These are phyloP conservation scores for Pterophyllum scalare DNA, from an alignment of 2,113 vertebrate genomes.

Conservation along the genomic window DNA sequence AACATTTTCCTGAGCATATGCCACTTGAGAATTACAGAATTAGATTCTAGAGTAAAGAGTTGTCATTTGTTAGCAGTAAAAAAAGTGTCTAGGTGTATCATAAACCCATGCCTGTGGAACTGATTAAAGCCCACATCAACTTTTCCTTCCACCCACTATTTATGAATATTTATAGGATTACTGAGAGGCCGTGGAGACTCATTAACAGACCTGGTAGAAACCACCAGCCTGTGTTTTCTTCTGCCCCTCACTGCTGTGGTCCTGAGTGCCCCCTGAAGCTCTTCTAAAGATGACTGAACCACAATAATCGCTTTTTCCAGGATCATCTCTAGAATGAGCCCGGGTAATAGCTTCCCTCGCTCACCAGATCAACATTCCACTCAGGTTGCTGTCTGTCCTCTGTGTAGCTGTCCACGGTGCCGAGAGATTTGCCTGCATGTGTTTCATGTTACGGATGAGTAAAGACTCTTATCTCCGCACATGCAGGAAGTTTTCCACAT, in stretches of 20 bases:
- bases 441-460: neutral
- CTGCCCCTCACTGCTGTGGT: neutral
- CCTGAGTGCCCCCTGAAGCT: neutral
- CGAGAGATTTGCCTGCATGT: neutral
- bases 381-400: neutral
- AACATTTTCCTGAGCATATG: neutral
- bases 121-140: conserved; percentile 10
- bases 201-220: conserved; percentile 27
- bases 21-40: neutral
- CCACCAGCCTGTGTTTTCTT: neutral
- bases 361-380: conserved; percentile 21
- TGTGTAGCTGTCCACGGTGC: neutral
- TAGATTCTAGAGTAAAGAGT: neutral
- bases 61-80: neutral
- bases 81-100: conserved; percentile 1
- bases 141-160: conserved; percentile 8
- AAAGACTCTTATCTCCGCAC: neutral
- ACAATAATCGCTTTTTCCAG: conserved; percentile 21
- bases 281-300: conserved; percentile 12
- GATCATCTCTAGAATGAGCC: conserved; percentile 33
- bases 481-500: neutral
- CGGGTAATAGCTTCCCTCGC: neutral
- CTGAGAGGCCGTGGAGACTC: conserved; percentile 24
- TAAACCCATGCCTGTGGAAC: neutral
- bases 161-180: conserved; percentile 43